These are phyloP conservation scores for Callithrix jacchus DNA, from an alignment of 2,113 vertebrate genomes.

Conservation along the genomic window DNA sequence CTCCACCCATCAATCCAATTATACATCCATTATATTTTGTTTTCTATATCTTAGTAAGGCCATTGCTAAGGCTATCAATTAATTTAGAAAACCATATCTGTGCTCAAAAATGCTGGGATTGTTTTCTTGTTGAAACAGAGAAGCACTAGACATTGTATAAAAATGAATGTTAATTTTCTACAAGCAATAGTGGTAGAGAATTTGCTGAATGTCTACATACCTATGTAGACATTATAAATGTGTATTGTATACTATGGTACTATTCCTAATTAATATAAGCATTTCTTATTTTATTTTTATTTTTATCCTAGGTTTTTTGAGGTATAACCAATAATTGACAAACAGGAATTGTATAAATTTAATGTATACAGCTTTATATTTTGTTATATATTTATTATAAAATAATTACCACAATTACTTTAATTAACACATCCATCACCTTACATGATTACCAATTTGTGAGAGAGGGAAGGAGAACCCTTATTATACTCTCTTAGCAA, in stretches of 20 bases:
- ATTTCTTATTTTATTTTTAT: not conserved
- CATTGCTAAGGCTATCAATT: not conserved
- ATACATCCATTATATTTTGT: not conserved
- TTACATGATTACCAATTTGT: not conserved
- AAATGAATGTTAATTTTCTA: not conserved
- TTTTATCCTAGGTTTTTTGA: not conserved
- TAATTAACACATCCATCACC: not conserved
- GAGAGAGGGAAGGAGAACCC: not conserved
- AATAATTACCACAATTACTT: not conserved
- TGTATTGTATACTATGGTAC: not conserved
- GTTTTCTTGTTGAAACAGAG: not conserved
- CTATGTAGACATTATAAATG: not conserved
- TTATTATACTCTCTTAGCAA: not conserved
- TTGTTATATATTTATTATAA: not conserved
- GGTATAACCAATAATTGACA: not conserved
- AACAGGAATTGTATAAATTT: not conserved
- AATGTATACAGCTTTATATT: not conserved
- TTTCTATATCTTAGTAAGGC: not conserved
- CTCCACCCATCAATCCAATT: not conserved
- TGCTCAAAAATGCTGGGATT: not conserved
- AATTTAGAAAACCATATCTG: constrained; percentile 17
- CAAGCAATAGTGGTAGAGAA: not conserved
- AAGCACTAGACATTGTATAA: not conserved
- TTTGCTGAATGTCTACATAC: not conserved
- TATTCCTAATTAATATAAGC: not conserved